phyloP scores from a whole-genome alignment of 64 coral and sea anemone species.

The Stylophora pistillata region DNA sequence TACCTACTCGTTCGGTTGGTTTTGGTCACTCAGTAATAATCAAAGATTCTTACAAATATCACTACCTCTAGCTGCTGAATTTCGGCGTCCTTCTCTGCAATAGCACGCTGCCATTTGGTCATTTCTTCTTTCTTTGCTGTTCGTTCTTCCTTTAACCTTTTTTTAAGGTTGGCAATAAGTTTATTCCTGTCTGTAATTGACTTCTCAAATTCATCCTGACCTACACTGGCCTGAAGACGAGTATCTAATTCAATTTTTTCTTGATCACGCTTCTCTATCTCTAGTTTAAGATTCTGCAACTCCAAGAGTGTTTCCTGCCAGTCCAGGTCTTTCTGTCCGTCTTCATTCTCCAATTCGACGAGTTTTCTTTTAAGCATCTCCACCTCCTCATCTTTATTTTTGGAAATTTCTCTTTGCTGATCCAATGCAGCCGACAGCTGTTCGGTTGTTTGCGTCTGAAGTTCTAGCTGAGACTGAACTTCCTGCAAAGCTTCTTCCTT shows the following conservation, averaged over 20 bases:
- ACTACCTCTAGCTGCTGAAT: conserved; percentile 14
- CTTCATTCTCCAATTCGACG: conserved; percentile 15
- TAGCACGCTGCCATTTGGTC: conserved; percentile 17
- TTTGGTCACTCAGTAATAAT: neutral
- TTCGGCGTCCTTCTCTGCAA: conserved; percentile 50
- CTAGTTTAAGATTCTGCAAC: conserved; percentile 52
- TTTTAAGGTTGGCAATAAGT: conserved; percentile 56
- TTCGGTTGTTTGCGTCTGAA: conserved; percentile 28
- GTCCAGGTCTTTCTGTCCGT: conserved; percentile 44
- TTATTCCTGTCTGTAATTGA: conserved; percentile 54
- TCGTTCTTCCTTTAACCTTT: conserved; percentile 65
- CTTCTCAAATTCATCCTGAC: conserved; percentile 56
- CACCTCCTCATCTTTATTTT: conserved; percentile 35
- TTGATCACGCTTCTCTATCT: conserved; percentile 52
- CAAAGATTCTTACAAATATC: neutral
- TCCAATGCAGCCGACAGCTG: conserved; percentile 35
- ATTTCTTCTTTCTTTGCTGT: conserved; percentile 56
- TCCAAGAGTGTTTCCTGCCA: conserved; percentile 41
- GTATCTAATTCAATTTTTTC: conserved; percentile 64
- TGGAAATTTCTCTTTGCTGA: conserved; percentile 15
- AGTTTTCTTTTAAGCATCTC: conserved; percentile 18
- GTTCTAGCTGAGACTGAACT: conserved; percentile 20
- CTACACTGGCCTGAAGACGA: conserved; percentile 47
- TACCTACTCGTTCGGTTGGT: neutral
- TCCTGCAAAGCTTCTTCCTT: conserved; percentile 35